Evolutionary conservation across 1,140 invertebrate genomes (phyloP).

Genomic region (Olivierus martensii): DNA sequence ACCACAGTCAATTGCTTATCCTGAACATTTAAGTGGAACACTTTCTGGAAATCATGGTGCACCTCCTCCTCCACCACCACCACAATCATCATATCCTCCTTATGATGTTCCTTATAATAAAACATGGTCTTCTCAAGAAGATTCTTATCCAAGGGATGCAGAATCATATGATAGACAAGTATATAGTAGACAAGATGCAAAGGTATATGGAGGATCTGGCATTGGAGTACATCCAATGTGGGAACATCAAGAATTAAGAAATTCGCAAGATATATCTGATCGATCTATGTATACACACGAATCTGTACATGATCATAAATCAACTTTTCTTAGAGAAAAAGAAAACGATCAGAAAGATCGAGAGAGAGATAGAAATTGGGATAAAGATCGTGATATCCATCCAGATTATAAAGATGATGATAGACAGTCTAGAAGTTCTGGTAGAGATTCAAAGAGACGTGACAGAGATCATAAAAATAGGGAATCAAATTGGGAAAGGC

Average conservation of each 20-base stretch:
- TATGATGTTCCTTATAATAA: slow-evolving; percentile 9
- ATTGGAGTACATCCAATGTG: slow-evolving; percentile 1
- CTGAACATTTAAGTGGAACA: no score
- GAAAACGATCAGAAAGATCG: slow-evolving; percentile 3
- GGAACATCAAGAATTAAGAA: slow-evolving; percentile 7
- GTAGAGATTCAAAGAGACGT: slow-evolving; percentile 17
- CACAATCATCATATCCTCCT: slow-evolving; percentile 1
- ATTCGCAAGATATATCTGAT: no score
- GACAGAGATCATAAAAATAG: slow-evolving; percentile 21
- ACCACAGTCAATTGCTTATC: no score
- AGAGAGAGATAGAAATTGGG: slow-evolving; percentile 2
- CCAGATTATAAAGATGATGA: slow-evolving; percentile 11
- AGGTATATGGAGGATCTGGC: slow-evolving; percentile 2
- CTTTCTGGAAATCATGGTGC: background rate
- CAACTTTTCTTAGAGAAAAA: slow-evolving; percentile 7
- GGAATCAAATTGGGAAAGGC: slow-evolving; percentile 13
- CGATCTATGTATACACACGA: no score
- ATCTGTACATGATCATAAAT: background rate
- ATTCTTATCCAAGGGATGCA: slow-evolving; percentile 3
- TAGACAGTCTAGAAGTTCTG: background rate
- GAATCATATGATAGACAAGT: slow-evolving; percentile 8
- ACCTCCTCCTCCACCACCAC: slow-evolving; percentile 1
- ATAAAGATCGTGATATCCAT: slow-evolving; percentile 4
- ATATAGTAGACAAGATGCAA: slow-evolving; percentile 9
- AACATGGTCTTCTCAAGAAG: slow-evolving; percentile 7